Evolutionary conservation across 2,888 invertebrate species (phyloP), one percentile per base, ranked within the genome.

Genomic region (Coenonympha glycerion): DNA sequence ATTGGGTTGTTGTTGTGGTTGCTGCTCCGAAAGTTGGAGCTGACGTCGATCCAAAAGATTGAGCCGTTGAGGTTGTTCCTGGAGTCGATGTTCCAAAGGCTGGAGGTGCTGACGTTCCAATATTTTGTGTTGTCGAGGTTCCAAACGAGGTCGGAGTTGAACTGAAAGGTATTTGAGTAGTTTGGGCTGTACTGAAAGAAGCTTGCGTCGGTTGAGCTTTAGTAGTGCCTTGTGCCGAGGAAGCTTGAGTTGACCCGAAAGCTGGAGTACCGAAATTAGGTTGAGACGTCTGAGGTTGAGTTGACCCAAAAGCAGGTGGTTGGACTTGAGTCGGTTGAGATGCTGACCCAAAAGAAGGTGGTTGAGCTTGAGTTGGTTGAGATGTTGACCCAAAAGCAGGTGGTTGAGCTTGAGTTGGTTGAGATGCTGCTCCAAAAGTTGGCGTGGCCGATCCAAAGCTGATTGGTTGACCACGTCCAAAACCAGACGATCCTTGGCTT

Each of bases 311-410:
- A 11, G 16, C 15, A 30, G 64, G 51, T 8, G 60, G 47, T 15
- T 62, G 39, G 0, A 56, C 31, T 28, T 61, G 45, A 3, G 52
- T 49, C 6, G 58, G 49, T 4, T 61, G 58, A 33, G 60, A 60
- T 19, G 55, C 34, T 13, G 55, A 21, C 6, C 18, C 56, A 30
- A 30, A 30, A 30, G 30, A 30, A 5, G 30, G 30, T 13, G 30
- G 13, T 58, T 2, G 62, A 24, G 8, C 54, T 44, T 4, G 60
- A 24, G 22, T 22, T 58, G 41, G n/a, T 37, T 13, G 21, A 8
- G 37, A 11, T 11, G 55, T 22, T 58, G 42, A n/a, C 21, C 36
- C 36, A 4, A 36, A 36, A 21, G 19, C 19, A 11, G 36, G 36
- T n/a, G 36, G 19, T 11, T 62, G 39, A 1, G 57, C 30, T 33